Evolutionary conservation across 1,140 invertebrate species (phyloP).

Genomic region (Antheraea mylitta): DNA sequence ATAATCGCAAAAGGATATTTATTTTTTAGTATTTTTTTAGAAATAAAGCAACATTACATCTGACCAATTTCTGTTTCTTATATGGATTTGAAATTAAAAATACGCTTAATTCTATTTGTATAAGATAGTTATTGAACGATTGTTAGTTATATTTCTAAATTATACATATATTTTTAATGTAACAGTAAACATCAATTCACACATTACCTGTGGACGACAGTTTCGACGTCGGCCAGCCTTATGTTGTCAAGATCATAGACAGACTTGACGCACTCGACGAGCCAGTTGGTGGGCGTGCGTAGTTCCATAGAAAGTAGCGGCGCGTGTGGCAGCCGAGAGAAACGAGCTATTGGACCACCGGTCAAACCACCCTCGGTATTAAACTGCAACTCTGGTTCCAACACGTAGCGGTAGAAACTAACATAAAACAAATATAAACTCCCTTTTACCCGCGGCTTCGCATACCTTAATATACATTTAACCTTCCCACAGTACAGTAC

Average conservation of each 20-base stretch:
- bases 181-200: too few relatives aligned
- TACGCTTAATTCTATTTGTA: too few relatives aligned
- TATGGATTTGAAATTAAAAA: too few relatives aligned
- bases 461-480: too few relatives aligned
- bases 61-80: too few relatives aligned
- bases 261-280: constrained; percentile 96
- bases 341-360: constrained; percentile 89
- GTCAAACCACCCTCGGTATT: constrained; percentile 81
- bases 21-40: too few relatives aligned
- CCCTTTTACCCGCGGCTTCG: neutral
- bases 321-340: constrained; percentile 93
- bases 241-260: constrained; percentile 99
- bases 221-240: constrained; percentile 92
- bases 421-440: constrained; percentile 23
- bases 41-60: too few relatives aligned
- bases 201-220: constrained; percentile 81
- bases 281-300: constrained; percentile 98
- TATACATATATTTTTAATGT: too few relatives aligned
- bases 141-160: too few relatives aligned
- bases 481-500: too few relatives aligned
- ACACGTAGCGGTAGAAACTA: constrained; percentile 97
- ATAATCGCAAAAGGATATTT: too few relatives aligned
- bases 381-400: constrained; percentile 94
- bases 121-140: too few relatives aligned
- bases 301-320: constrained; percentile 97